Base-by-base conservation (phyloP, 1,140 invertebrate genomes). In the Sycophaga agraensis region DNA sequence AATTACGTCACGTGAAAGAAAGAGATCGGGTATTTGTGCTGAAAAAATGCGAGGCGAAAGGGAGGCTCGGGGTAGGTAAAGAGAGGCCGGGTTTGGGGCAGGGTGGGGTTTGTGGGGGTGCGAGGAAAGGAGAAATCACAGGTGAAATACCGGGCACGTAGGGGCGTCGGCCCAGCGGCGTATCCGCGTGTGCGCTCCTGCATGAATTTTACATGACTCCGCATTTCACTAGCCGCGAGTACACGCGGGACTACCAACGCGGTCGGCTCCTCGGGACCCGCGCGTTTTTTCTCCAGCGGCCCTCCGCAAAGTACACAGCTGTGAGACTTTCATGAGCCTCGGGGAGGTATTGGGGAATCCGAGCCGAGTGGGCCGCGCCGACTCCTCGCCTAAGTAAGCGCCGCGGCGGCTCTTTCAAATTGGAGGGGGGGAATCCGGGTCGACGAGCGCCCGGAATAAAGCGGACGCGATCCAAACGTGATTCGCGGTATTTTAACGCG, bases 121-220 rank as follows among this genome's bases (percentile, higher is more conserved):
- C n/a, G n/a, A n/a, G n/a, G n/a, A n/a, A n/a, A n/a, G n/a, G n/a
- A n/a, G n/a, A n/a, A n/a, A n/a, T n/a, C n/a, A n/a, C n/a, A n/a
- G n/a, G n/a, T n/a, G n/a, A n/a, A n/a, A n/a, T n/a, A n/a, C n/a
- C n/a, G n/a, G n/a, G n/a, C n/a, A n/a, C n/a, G n/a, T n/a, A n/a
- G n/a, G n/a, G n/a, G n/a, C n/a, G n/a, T n/a, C n/a, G n/a, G n/a
- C n/a, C n/a, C n/a, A n/a, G n/a, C n/a, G n/a, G n/a, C n/a, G n/a
- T n/a, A n/a, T n/a, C n/a, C n/a, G n/a, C n/a, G n/a, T n/a, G n/a
- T n/a, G n/a, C n/a, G n/a, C n/a, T n/a, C n/a, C n/a, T 28, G 17
- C 26, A 55, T 55, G 53, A 55, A 55, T 55, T 55, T 55, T 45
- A 45, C 53, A 55, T 31, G 26, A 55, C 53, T 21, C 4, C 22